Base-by-base conservation (phyloP, 2,888 invertebrate genomes). In the Parasteatoda lunata region DNA sequence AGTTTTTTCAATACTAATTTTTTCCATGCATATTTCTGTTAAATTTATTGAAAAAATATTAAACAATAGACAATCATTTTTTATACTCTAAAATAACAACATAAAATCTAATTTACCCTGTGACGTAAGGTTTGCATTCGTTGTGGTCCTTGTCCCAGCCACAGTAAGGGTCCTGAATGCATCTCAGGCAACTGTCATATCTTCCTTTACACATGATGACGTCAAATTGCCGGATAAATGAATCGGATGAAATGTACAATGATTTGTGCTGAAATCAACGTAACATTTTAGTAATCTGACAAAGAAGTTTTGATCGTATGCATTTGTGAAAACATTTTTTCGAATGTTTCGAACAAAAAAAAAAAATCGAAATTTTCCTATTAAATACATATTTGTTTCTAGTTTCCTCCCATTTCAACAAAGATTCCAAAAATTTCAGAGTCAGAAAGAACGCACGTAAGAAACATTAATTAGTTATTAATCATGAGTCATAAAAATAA, bases 131-230 rank as follows among this genome's bases (percentile, higher is more conserved):
- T 90, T 96, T 95, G 93, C 97, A 97, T 79, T 95, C 95, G 89
- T 95, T 96, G 30, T 95, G 94, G 89, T 97, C 97, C 90, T 96
- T 95, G 92, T 98, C 98, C 98, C 98, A 98, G 52, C 98, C 98
- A 91, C 98, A 98, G 92, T 98, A 98, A 0, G 98, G 98, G 93
- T 98, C 98, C 91, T 96, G 95, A 45, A 97, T 96, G 93, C 98
- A 98, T 83, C 97, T 94, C 90, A 97, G 94, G 92, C 98, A 98
- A 91, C 96, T 97, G 93, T 97, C 96, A 93, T 98, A 97, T 90
- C 97, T 94, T 75, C 96, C 94, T 90, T 96, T 95, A 92, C 98
- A 98, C 94, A 97, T 95, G 85, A 97, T 96, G 90, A 98, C 93
- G 91, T 97, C 96, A 90, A 97, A 95, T 93, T 98, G 98, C 89